phyloP scores from a whole-genome alignment of 2,797 vertebrate species.

The Falco naumanni region DNA sequence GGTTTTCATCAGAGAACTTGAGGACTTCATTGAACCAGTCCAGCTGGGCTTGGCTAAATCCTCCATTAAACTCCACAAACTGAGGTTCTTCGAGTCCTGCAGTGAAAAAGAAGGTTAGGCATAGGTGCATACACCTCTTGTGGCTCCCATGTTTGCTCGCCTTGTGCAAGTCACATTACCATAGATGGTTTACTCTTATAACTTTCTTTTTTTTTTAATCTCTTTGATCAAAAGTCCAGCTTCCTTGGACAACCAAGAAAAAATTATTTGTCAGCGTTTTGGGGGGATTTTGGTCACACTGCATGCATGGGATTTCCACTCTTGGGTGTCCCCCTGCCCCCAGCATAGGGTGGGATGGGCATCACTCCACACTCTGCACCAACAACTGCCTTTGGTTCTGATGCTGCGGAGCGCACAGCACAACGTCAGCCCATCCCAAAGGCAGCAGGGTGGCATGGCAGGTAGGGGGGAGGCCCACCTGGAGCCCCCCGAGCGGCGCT shows the following conservation, averaged over 20 bases:
- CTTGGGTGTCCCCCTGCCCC: not conserved
- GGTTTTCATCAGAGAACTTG: conserved; percentile 82
- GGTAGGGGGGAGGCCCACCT: not conserved
- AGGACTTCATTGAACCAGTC: conserved; percentile 88
- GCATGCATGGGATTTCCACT: not conserved
- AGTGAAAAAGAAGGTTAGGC: conserved; percentile 34
- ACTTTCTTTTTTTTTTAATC: not conserved
- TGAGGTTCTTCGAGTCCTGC: conserved; percentile 73
- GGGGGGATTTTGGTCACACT: rapidly evolving
- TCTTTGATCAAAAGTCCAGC: not conserved
- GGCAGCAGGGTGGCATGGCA: not conserved
- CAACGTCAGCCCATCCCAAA: not conserved
- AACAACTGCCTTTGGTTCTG: no score
- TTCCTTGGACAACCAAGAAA: not conserved
- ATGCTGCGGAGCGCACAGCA: not conserved
- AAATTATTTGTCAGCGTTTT: not conserved
- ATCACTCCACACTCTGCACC: not conserved
- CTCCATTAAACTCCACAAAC: conserved; percentile 92
- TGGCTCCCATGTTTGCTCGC: not conserved
- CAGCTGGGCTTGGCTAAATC: conserved; percentile 89
- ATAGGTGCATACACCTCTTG: not conserved
- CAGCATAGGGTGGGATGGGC: rapidly evolving
- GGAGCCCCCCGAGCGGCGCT: not conserved
- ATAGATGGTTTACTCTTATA: not conserved
- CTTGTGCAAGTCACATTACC: not conserved